These are phyloP conservation scores for Sylvilagus bachmani DNA, from an alignment of 2,113 vertebrate species.

Conservation along the genomic window DNA sequence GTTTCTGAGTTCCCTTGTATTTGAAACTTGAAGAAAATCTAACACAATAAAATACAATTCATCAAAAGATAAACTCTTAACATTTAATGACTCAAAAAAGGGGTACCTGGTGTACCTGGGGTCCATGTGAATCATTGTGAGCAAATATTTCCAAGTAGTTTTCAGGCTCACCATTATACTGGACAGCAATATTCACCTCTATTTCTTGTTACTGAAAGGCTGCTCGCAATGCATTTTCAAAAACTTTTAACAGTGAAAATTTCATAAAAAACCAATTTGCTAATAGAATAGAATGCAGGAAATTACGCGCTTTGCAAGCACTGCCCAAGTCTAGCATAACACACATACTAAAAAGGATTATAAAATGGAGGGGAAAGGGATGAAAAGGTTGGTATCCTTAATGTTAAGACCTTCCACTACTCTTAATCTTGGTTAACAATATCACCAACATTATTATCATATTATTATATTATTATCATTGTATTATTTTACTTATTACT, in stretches of 20 bases:
- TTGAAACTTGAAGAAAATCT: neutral
- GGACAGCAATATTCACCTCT: neutral
- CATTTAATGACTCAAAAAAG: neutral
- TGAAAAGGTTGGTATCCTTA: neutral
- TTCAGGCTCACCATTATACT: neutral
- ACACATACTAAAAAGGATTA: neutral
- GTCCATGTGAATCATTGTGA: neutral
- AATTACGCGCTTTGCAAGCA: neutral
- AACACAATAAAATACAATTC: neutral
- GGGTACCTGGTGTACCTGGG: neutral
- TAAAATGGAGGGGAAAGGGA: neutral
- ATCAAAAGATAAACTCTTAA: neutral
- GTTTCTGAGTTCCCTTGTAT: neutral
- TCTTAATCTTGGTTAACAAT: neutral
- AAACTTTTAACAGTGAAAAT: neutral
- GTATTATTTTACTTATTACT: neutral
- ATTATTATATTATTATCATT: too few relatives aligned
- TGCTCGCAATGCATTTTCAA: neutral
- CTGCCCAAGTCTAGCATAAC: neutral
- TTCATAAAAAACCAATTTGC: neutral
- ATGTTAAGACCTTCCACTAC: neutral
- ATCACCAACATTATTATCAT: neutral
- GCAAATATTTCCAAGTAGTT: constrained; percentile 22
- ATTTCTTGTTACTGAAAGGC: constrained; percentile 16
- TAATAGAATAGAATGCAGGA: neutral